Base-by-base conservation (phyloP, 1,140 invertebrate species). In the Lutraria rhynchaena region DNA sequence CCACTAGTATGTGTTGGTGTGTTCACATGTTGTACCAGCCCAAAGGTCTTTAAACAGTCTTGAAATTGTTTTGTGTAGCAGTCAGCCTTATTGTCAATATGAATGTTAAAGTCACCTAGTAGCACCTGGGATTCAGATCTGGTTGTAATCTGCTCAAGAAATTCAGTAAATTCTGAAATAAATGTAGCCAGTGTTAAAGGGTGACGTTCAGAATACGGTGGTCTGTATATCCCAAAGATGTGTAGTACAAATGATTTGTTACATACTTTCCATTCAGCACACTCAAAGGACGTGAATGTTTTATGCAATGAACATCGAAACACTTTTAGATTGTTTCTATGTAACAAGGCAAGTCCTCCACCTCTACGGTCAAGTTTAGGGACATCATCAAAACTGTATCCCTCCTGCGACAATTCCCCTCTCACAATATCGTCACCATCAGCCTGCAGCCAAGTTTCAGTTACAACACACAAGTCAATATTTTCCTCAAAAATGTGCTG, bases 401-500 rank as follows among this genome's bases (percentile, higher is more conserved):
- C 67, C 51, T 71, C 67, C 33, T 71, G 67, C 5, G 24, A 51
- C 17, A 71, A 31, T 53, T 71, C 67, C 53, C 67, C 67, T 22
- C 67, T 9, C 7, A 71, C 46, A 53, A 53, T 13, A 35, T 53
- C 67, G 31, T 49, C 67, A 51, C 9, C 67, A 53, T 51, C 46
- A 35, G 67, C 3, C 33, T 27, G 33, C 3, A 67, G 63, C 63
- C 33, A 67, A 24, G 63, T 67, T 67, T 67, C 31, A 41, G 63
- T 67, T 13, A 67, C 44, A 41, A 67, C 63, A 67, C 63, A 67
- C 17, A 67, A 27, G 22, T 67, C 63, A 67, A 67, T 67, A 15
- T 67, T 22, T 24, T 37, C 35, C 4, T 69, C 63, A 11, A 41
- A 41, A 67, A 67, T 33, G 44, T 67, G 63, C 31, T 61, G 58